These are phyloP conservation scores for Ictalurus punctatus DNA, from an alignment of 2,113 vertebrate species.

Conservation along the genomic window DNA sequence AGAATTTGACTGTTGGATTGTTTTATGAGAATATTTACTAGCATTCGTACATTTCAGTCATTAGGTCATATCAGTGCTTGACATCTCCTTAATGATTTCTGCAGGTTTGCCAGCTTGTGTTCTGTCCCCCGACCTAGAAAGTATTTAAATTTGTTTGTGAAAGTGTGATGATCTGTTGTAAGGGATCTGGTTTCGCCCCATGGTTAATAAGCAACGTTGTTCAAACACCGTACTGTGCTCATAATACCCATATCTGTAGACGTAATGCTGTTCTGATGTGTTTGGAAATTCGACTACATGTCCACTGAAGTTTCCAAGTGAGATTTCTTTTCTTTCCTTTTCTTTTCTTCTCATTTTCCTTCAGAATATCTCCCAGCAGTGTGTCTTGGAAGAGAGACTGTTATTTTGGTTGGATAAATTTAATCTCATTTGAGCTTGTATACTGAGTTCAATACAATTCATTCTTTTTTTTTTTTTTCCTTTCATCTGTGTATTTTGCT, in stretches of 20 bases:
- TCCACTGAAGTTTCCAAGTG: not conserved
- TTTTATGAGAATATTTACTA: not conserved
- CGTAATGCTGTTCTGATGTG: not conserved
- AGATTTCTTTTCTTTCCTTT: not conserved
- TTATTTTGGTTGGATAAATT: not conserved
- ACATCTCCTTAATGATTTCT: not conserved
- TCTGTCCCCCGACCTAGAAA: conserved; percentile 2
- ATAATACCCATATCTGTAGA: not conserved
- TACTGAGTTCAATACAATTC: conserved; percentile 1
- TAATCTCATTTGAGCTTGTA: not conserved
- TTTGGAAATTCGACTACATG: not conserved
- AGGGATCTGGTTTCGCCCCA: not conserved
- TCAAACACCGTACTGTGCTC: not conserved
- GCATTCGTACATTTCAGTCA: not conserved
- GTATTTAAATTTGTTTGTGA: not conserved
- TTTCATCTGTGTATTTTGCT: conserved; percentile 9
- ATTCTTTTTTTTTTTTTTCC: conserved; percentile 20
- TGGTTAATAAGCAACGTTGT: not conserved
- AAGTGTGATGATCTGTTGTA: not conserved
- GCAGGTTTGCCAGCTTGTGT: not conserved
- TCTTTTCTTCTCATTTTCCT: too few species aligned
- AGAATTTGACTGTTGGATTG: not conserved
- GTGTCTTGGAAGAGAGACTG: not conserved
- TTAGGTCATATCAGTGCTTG: not conserved
- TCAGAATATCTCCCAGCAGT: not conserved